These are phyloP conservation scores for Leptinotarsa peninsularis DNA, from an alignment of 2,888 invertebrate species.

Conservation along the genomic window DNA sequence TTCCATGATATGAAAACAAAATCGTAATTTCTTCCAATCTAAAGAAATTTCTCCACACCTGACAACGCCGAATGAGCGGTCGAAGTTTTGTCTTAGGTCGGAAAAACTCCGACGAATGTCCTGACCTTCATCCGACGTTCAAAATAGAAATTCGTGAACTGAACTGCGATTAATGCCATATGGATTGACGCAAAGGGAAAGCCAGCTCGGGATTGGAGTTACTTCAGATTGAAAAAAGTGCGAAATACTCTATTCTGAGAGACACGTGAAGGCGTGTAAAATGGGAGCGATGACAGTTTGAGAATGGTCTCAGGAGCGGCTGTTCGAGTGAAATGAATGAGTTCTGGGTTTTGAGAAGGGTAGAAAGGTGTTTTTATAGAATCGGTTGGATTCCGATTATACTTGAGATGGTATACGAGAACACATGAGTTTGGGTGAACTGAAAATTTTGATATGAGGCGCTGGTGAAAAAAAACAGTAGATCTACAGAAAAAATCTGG, in stretches of 20 bases:
- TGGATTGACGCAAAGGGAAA: background rate
- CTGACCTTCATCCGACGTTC: background rate
- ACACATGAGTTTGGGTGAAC: too few relatives aligned
- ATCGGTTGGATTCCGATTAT: too few relatives aligned
- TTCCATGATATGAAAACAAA: too few relatives aligned
- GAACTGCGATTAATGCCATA: background rate
- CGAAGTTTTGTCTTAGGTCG: constrained; percentile 6
- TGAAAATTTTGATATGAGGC: too few relatives aligned
- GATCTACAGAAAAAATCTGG: too few relatives aligned
- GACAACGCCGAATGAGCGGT: background rate
- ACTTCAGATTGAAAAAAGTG: background rate
- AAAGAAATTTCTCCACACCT: too few relatives aligned
- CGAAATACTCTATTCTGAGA: background rate
- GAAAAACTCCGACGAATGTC: background rate
- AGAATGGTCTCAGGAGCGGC: background rate
- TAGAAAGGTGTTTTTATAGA: too few relatives aligned
- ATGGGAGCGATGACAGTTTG: background rate
- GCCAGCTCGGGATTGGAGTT: background rate
- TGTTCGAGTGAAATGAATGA: background rate
- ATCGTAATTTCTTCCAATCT: too few relatives aligned
- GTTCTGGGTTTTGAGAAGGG: too few relatives aligned
- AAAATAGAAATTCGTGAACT: background rate
- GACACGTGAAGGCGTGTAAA: background rate
- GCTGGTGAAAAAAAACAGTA: too few relatives aligned
- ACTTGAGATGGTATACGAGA: too few relatives aligned